A percentile compares a stretch with the other conserved stretches of the same genome.
phyloP scores from a whole-genome alignment of 92 coral and sea anemone genomes.

The Galaxea fascicularis region DNA sequence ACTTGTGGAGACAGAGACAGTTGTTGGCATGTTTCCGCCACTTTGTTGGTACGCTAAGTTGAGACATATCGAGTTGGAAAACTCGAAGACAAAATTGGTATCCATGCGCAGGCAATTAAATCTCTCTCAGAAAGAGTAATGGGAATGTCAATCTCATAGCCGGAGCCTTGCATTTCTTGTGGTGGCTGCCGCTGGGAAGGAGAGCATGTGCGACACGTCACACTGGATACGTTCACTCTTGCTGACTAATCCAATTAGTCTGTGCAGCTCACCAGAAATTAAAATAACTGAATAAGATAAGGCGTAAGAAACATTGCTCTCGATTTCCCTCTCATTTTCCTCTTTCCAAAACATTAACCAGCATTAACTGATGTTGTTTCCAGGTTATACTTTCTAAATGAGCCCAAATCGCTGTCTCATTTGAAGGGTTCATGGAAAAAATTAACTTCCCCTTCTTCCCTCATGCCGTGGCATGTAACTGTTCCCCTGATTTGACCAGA shows the following conservation, averaged over 20 bases:
- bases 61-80: not conserved
- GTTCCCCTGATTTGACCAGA: not conserved
- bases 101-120: not conserved
- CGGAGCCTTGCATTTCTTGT: not conserved
- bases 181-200: not conserved
- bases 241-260: not conserved
- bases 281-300: not conserved
- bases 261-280: not conserved
- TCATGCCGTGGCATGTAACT: not conserved
- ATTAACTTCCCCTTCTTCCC: not conserved
- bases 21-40: not conserved
- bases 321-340: not conserved
- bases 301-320: constrained; percentile 2
- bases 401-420: not conserved
- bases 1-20: not conserved
- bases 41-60: not conserved
- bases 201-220: not conserved
- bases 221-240: not conserved
- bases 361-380: constrained; percentile 8
- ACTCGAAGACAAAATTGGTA: not conserved
- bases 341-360: not conserved
- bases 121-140: not conserved
- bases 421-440: not conserved
- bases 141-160: not conserved
- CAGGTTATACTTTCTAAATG: not conserved